A percentile compares a stretch with the other conserved stretches of the same genome.
These are phyloP conservation scores for Riparia riparia DNA, from an alignment of 2,113 vertebrate genomes.

Conservation along the genomic window DNA sequence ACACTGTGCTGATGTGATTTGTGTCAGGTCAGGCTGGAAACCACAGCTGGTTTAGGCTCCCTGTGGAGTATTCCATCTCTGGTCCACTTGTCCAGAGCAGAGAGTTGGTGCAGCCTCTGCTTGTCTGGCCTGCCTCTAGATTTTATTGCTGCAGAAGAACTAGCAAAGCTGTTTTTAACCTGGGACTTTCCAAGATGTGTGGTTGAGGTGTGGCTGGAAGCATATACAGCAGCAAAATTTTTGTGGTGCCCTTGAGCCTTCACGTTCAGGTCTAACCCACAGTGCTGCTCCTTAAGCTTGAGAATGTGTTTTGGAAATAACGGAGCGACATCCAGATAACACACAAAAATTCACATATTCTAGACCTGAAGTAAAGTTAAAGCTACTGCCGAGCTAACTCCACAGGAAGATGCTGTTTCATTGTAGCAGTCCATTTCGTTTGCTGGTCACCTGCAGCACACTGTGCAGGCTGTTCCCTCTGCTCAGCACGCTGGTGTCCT, in stretches of 20 bases:
- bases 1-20: background rate
- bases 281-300: background rate
- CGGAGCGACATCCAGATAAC: background rate
- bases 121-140: background rate
- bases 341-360: background rate
- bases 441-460: background rate
- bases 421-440: background rate
- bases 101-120: background rate
- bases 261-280: background rate
- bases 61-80: background rate
- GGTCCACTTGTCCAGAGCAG: rapidly evolving
- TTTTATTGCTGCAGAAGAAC: background rate
- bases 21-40: background rate
- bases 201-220: background rate
- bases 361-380: background rate
- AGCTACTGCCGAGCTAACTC: background rate
- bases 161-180: background rate
- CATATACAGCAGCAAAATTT: background rate
- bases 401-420: background rate
- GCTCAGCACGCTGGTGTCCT: background rate
- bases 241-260: background rate
- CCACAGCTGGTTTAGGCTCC: background rate
- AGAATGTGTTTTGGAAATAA: background rate
- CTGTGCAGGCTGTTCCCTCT: background rate
- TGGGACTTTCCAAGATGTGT: background rate